Conservation (phyloP, 1,140 invertebrate genomes). For the Aphis gossypii region DNA sequence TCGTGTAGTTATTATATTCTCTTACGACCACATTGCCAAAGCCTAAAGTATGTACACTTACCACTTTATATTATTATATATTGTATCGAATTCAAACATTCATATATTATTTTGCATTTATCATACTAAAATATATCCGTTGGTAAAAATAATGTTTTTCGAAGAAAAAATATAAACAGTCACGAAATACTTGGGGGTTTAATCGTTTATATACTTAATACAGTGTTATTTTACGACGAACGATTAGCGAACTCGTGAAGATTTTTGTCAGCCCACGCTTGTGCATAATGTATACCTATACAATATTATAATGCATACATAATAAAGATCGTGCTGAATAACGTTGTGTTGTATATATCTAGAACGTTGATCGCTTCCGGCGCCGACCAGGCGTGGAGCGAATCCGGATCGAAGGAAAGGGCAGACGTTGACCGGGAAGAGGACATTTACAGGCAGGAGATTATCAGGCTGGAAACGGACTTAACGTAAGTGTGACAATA, state of each 20-base stretch:
- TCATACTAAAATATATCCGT: neutral
- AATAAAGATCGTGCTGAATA: neutral
- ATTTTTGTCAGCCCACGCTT: neutral
- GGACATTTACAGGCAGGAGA: slow-evolving; percentile 90
- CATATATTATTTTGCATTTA: neutral
- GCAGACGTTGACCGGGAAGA: slow-evolving; percentile 76
- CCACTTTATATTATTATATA: neutral
- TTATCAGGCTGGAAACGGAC: slow-evolving; percentile 89
- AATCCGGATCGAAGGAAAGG: slow-evolving; percentile 71
- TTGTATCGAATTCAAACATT: neutral
- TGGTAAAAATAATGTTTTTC: neutral
- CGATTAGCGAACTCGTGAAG: neutral
- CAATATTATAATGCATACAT: neutral
- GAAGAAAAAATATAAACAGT: neutral
- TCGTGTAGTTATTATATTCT: neutral
- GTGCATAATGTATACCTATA: too few species aligned
- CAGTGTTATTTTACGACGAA: neutral
- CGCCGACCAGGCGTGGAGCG: slow-evolving; percentile 70
- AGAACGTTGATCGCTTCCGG: slow-evolving; percentile 68
- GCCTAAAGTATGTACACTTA: too few species aligned
- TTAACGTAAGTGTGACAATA: slow-evolving; percentile 71
- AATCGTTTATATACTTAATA: neutral
- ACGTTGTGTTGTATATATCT: neutral
- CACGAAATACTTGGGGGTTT: neutral
- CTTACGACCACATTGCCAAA: neutral